Conservation (phyloP, 2,113 vertebrate species). For the Macaca mulatta region DNA sequence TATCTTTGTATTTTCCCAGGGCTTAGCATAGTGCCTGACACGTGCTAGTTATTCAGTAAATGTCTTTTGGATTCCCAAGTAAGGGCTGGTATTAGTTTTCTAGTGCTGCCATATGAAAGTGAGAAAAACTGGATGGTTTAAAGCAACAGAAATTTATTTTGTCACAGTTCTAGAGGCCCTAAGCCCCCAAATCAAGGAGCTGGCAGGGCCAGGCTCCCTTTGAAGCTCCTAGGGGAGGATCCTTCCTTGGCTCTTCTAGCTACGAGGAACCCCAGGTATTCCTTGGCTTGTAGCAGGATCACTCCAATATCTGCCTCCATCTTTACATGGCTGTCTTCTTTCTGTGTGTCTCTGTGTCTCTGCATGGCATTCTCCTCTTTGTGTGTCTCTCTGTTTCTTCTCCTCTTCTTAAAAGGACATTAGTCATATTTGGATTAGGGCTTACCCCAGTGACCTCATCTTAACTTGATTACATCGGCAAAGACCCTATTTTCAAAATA, state of each 20-base stretch:
- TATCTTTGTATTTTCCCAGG: background rate
- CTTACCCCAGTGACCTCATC: background rate
- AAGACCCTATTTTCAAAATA: slow-evolving; percentile 7
- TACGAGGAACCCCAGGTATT: background rate
- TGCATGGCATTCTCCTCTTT: background rate
- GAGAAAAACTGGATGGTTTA: background rate
- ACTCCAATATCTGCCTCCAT: background rate
- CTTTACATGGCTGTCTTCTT: background rate
- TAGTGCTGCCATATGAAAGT: background rate
- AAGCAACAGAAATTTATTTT: background rate
- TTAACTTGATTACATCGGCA: slow-evolving; percentile 13
- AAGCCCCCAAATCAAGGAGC: background rate
- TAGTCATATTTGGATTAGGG: background rate
- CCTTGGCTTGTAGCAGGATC: background rate
- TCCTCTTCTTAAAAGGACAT: background rate
- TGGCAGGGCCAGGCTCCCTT: background rate
- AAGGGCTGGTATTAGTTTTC: background rate
- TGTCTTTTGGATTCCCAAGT: background rate
- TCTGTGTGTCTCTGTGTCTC: background rate
- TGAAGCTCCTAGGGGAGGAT: background rate
- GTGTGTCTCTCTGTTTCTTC: background rate
- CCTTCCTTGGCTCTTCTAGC: background rate
- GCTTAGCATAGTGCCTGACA: background rate
- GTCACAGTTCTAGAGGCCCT: background rate
- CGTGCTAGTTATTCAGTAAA: background rate